Conservation (phyloP, 2,888 invertebrate genomes). For the Cataglyphis altisquamis region DNA sequence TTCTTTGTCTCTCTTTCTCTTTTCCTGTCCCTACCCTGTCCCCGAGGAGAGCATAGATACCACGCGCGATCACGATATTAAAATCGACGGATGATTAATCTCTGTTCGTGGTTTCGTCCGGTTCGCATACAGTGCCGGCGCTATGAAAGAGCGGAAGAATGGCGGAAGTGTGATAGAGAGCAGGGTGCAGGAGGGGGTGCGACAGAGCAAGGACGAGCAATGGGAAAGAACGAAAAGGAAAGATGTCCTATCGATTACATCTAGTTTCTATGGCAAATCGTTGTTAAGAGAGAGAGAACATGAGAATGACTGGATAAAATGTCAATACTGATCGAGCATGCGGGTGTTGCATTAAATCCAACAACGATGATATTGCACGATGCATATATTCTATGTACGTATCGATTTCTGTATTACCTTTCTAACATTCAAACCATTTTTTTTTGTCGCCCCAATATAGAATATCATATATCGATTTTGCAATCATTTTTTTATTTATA, state of each 20-base stretch:
- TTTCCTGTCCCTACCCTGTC: too few relatives aligned
- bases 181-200: too few relatives aligned
- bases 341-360: conserved; percentile 49
- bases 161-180: conserved; percentile 34
- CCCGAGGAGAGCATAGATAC: conserved; percentile 66
- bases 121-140: conserved; percentile 32
- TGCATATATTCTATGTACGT: neutral
- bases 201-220: neutral
- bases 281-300: conserved; percentile 27
- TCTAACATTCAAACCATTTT: neutral
- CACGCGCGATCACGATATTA: conserved; percentile 72
- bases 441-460: neutral
- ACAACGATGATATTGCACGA: conserved; percentile 52
- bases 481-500: neutral
- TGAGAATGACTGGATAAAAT: conserved; percentile 20
- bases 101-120: conserved; percentile 59
- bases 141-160: conserved; percentile 27
- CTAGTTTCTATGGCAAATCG: conserved; percentile 63
- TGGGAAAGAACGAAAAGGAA: neutral
- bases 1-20: neutral
- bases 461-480: neutral
- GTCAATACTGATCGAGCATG: conserved; percentile 17
- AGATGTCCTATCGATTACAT: conserved; percentile 74
- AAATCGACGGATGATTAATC: conserved; percentile 82
- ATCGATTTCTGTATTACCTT: neutral